Percentiles rank a stretch among this genome's conserved stretches.
Conservation (phyloP, 2,797 vertebrate genomes). For the Natrix natrix region DNA sequence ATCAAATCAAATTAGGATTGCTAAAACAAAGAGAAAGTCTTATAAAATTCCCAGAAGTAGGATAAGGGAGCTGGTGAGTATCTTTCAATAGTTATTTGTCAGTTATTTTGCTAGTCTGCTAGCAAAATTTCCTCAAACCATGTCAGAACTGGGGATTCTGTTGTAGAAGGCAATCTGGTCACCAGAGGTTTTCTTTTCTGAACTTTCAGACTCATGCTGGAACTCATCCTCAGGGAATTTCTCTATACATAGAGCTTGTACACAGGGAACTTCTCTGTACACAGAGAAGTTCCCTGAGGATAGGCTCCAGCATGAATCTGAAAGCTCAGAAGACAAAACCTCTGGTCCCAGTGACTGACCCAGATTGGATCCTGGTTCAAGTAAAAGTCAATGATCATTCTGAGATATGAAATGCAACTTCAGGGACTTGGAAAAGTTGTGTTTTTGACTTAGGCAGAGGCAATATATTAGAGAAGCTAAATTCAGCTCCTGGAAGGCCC, state of each 20-base stretch:
- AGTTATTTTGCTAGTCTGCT: neutral
- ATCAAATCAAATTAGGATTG: too few relatives aligned
- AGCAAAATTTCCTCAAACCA: neutral
- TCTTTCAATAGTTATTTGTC: neutral
- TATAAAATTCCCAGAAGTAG: neutral
- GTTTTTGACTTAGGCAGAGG: neutral
- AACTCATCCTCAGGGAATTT: neutral
- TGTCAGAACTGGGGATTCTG: neutral
- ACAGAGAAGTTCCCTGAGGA: neutral
- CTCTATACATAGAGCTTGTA: too few relatives aligned
- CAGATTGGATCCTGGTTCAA: neutral
- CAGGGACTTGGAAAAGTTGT: neutral
- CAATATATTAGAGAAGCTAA: neutral
- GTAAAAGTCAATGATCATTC: neutral
- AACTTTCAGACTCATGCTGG: neutral
- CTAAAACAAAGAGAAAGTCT: neutral
- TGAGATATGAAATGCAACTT: neutral
- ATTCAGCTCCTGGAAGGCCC: neutral
- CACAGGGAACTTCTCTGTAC: neutral
- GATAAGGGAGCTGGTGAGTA: neutral
- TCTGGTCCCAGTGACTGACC: neutral
- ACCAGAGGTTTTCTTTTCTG: too few relatives aligned
- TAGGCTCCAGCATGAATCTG: neutral
- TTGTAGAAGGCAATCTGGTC: too few relatives aligned
- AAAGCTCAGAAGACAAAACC: neutral